A percentile compares a stretch with the other conserved stretches of the same genome.
Evolutionary conservation across 2,888 invertebrate species (phyloP).

Genomic region (Drosophila anomalipes): DNA sequence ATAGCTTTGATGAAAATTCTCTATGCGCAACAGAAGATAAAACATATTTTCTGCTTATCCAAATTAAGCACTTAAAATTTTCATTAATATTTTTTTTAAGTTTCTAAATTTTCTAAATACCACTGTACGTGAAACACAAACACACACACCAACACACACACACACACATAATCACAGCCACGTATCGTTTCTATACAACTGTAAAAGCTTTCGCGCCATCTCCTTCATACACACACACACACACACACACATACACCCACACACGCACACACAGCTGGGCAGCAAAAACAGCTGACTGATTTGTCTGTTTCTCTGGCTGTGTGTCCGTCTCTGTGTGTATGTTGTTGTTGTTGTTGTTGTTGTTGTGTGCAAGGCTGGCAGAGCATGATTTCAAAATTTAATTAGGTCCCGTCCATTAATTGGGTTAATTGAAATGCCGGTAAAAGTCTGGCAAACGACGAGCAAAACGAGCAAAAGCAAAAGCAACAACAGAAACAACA

Average conservation of each 20-base stretch:
- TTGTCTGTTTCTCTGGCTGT: constrained; percentile 46
- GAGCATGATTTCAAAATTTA: constrained; percentile 82
- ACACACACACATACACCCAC: constrained; percentile 15
- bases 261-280: constrained; percentile 59
- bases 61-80: not conserved
- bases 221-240: constrained; percentile 49
- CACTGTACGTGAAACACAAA: constrained; percentile 7
- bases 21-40: not conserved
- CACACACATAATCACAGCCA: constrained; percentile 22
- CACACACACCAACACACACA: constrained; percentile 11
- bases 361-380: constrained; percentile 52
- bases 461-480: constrained; percentile 3
- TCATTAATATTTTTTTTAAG: not conserved
- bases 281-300: constrained; percentile 74
- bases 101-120: not conserved
- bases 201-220: constrained; percentile 67
- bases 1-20: not conserved
- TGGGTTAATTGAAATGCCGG: constrained; percentile 84
- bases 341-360: constrained; percentile 20
- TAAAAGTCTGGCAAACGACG: constrained; percentile 70
- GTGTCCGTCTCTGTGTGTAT: constrained; percentile 3
- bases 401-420: constrained; percentile 84
- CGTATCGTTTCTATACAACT: constrained; percentile 23
- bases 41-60: not conserved
- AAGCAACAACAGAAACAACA: not conserved